Evolutionary conservation across 2,888 invertebrate species (phyloP), one percentile per base, ranked within the genome.

Genomic region (Conistra vaccinii): DNA sequence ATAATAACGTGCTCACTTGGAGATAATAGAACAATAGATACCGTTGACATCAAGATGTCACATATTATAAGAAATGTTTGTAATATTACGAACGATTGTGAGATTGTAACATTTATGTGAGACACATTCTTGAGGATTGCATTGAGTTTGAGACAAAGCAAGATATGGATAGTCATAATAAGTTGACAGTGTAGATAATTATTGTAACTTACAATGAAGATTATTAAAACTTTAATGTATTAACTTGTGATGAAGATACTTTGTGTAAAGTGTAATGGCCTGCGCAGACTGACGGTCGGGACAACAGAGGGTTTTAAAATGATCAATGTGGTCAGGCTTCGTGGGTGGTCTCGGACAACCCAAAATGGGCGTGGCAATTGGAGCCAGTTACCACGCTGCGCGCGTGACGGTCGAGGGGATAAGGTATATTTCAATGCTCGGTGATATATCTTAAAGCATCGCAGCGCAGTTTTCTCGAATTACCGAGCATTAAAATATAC

Each of bases 121-220:
- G n/a, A 53, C 0, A 70, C 20, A 70, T 42, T 70, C 53, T 69
- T 69, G n/a, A 69, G 9, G 20, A 69, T 69, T 67, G 32, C 53
- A 53, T n/a, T 53, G 10, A 39, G 9, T 10, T 39, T 39, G 10
- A 32, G n/a, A 51, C 32, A 20, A 66, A 26, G 6, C 55, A 26
- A 55, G 7, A 26, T 17, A 14, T 26, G 6, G 26, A 29, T 17
- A 17, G 14, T 6, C 55, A 14, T 55, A 55, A 26, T 55, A 55
- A 53, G 53, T 53, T 26, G 17, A 32, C 9, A 51, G n/a, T 45
- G 3, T 29, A 29, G 45, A 29, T 65, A 20, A 63, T 55, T 26
- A 39, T 26, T 39, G 3, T 26, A 62, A 39, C 20, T 26, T 39
- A 20, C 26, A 62, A 26, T 3, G 3, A 6, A 20, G 5, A 26